Evolutionary conservation across 64 coral and sea anemone genomes (phyloP).

Genomic region (Dendrophyllia cribrosa): DNA sequence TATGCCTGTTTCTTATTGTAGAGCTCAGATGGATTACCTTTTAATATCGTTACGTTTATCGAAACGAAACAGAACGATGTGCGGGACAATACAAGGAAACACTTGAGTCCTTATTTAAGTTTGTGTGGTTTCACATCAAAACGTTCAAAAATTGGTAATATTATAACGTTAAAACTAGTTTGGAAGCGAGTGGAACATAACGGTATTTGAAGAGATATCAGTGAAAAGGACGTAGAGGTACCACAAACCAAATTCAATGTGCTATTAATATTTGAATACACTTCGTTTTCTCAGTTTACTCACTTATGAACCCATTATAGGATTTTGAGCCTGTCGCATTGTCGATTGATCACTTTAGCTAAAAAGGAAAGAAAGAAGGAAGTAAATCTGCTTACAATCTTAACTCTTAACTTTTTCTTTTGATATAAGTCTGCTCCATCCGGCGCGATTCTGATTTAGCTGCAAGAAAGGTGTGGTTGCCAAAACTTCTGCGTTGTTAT

Average conservation of each 20-base stretch:
- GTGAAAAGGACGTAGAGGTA: not conserved
- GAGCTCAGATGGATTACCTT: slow-evolving; percentile 33
- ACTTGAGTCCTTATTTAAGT: not conserved
- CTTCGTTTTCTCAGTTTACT: not conserved
- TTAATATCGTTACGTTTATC: slow-evolving; percentile 33
- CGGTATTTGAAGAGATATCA: not conserved
- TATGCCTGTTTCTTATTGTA: not conserved
- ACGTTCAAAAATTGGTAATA: not conserved
- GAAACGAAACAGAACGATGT: not conserved
- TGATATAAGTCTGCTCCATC: not conserved
- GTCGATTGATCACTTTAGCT: not conserved
- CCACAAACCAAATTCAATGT: not conserved
- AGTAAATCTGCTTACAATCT: slow-evolving; percentile 17
- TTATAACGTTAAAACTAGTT: too few species aligned
- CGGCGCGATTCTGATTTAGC: not conserved
- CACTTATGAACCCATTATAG: slow-evolving; percentile 6
- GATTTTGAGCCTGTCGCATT: not conserved
- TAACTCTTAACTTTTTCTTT: not conserved
- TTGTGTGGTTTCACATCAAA: not conserved
- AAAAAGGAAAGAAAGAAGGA: not conserved
- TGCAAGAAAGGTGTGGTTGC: not conserved
- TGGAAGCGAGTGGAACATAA: not conserved
- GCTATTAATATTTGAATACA: not conserved
- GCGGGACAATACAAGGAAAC: not conserved
- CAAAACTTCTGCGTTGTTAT: not conserved